Evolutionary conservation across 1,140 invertebrate genomes (phyloP).

Genomic region (Pogonomyrmex californicus): DNA sequence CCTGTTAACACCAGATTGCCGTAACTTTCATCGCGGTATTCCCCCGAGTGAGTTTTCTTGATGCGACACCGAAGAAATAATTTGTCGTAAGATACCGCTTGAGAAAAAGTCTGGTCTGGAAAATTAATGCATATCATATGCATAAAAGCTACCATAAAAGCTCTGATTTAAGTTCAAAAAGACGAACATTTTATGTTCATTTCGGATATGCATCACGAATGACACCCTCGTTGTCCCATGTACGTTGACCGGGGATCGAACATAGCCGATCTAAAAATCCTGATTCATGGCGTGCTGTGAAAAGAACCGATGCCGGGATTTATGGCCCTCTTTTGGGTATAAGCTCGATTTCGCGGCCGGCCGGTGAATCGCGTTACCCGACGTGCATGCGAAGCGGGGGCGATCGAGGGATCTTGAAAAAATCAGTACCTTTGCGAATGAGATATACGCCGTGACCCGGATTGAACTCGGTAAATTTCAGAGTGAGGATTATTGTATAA

Average conservation of each 20-base stretch:
- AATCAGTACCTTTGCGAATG: neutral
- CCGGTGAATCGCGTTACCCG: neutral
- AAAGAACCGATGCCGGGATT: conserved; percentile 77
- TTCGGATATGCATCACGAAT: conserved; percentile 20
- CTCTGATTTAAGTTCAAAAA: conserved; percentile 4
- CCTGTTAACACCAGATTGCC: conserved; percentile 48
- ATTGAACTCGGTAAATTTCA: neutral
- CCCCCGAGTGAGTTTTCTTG: neutral
- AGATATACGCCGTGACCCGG: conserved; percentile 1
- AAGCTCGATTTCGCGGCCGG: conserved; percentile 70
- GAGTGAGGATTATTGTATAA: neutral
- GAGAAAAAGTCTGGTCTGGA: neutral
- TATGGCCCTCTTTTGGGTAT: conserved; percentile 74
- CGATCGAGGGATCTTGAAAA: conserved; percentile 36
- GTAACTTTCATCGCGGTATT: conserved; percentile 39
- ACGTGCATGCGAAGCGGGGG: conserved; percentile 31
- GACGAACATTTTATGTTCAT: conserved; percentile 11
- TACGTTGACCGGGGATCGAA: conserved; percentile 51
- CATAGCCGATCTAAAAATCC: conserved; percentile 78
- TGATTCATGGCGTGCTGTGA: conserved; percentile 77
- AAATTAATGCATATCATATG: conserved; percentile 39
- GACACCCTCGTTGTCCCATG: conserved; percentile 16
- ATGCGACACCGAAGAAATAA: conserved; percentile 19
- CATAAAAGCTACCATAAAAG: conserved; percentile 7
- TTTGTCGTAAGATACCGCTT: neutral